Percentiles rank a stretch among this genome's conserved stretches.
These are phyloP conservation scores for Geopemphigus sp. DNA, from an alignment of 1,140 invertebrate genomes.

Conservation along the genomic window DNA sequence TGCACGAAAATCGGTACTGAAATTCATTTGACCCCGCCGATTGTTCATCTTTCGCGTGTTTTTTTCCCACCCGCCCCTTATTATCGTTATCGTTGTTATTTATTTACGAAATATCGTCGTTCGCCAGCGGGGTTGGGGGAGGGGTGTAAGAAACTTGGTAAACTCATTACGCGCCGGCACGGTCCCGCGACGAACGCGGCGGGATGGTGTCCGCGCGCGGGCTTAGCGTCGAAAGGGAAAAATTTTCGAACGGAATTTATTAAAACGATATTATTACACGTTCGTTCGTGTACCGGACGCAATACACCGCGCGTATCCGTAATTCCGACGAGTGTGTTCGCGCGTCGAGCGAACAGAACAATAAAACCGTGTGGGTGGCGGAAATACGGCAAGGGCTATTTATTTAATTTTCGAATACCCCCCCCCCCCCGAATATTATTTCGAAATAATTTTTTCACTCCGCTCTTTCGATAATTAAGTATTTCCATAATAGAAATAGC, in stretches of 20 bases:
- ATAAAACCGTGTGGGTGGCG: no score
- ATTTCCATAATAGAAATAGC: no score
- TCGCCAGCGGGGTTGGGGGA: no score
- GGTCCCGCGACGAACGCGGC: neutral
- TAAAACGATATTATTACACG: neutral
- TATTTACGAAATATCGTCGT: neutral
- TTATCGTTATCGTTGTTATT: neutral
- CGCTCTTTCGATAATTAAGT: no score
- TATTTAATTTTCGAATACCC: no score
- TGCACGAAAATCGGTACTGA: slow-evolving; percentile 23
- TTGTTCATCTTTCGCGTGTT: neutral
- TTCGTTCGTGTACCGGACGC: no score
- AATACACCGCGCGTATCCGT: no score
- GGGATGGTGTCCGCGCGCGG: neutral
- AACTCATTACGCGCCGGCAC: neutral
- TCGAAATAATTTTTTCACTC: no score
- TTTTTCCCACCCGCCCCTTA: slow-evolving; percentile 1
- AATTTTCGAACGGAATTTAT: neutral
- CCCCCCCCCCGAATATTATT: no score
- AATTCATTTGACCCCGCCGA: slow-evolving; percentile 25
- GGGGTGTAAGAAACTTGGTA: neutral
- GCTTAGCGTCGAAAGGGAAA: neutral
- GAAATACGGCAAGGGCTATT: no score
- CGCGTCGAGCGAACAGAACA: no score
- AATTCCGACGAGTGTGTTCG: no score